Percentiles rank a stretch among this genome's conserved stretches.
phyloP scores from a whole-genome alignment of 1,140 invertebrate species.

The Thaumetopoea pityocampa region DNA sequence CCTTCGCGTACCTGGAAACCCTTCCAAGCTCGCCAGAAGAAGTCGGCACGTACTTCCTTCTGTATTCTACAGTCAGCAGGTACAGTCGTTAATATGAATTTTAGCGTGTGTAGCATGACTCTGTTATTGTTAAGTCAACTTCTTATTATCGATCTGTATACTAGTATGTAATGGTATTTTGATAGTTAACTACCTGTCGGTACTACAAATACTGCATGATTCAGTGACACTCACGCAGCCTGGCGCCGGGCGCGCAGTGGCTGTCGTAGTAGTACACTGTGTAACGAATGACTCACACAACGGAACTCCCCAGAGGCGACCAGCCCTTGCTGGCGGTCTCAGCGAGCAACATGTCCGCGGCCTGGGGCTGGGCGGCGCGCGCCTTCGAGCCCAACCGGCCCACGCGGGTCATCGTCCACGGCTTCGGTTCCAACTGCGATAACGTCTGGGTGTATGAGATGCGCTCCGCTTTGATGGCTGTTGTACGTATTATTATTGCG shows the following conservation, averaged over 20 bases:
- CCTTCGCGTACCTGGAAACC: slow-evolving; percentile 94
- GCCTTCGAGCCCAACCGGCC: slow-evolving; percentile 82
- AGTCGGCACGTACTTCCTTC: slow-evolving; percentile 87
- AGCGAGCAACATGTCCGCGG: slow-evolving; percentile 80
- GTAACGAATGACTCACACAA: no score
- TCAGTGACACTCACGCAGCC: no score
- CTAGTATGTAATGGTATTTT: no score
- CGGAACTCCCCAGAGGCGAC: slow-evolving; percentile 76
- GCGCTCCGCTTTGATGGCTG: slow-evolving; percentile 90
- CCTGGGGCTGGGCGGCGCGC: slow-evolving; percentile 78
- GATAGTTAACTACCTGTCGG: no score
- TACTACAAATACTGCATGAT: no score
- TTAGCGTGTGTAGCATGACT: no score
- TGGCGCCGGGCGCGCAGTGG: no score
- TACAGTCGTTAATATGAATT: no score
- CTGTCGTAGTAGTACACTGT: no score
- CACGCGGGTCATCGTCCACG: slow-evolving; percentile 94
- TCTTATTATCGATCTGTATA: no score
- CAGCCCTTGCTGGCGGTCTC: slow-evolving; percentile 81
- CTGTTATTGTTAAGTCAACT: background rate
- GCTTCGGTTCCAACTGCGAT: slow-evolving; percentile 93
- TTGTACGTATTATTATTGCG: slow-evolving; percentile 76
- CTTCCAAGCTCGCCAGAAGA: slow-evolving; percentile 91
- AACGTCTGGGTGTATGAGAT: slow-evolving; percentile 96
- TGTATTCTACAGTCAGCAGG: slow-evolving; percentile 80